Percentiles rank a stretch among this genome's conserved stretches.
Conservation (phyloP, 1,140 invertebrate genomes). For the Ostrea denselamellosa region DNA sequence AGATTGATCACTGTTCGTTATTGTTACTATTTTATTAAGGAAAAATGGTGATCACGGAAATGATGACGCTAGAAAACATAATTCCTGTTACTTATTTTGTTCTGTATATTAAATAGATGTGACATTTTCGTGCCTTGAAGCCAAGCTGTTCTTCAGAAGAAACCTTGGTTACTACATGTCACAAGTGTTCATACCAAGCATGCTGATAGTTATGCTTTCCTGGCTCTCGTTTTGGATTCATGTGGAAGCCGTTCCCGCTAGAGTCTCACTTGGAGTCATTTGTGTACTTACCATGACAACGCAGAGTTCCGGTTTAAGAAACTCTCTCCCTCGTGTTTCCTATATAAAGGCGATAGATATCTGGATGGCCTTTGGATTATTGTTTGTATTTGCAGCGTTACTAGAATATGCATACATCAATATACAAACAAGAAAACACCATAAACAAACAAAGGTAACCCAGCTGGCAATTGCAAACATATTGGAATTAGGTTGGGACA, state of each 20-base stretch:
- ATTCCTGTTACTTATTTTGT: too few relatives aligned
- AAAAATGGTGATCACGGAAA: too few relatives aligned
- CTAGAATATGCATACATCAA: too few relatives aligned
- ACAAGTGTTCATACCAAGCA: conserved; percentile 95
- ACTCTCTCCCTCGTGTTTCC: conserved; percentile 61
- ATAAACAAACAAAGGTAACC: too few relatives aligned
- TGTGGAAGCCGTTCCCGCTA: conserved; percentile 82
- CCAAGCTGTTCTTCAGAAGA: conserved; percentile 83
- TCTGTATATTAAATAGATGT: neutral
- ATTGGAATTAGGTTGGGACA: too few relatives aligned
- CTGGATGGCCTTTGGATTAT: conserved; percentile 93
- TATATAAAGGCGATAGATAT: conserved; percentile 84
- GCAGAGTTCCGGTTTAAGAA: conserved; percentile 66
- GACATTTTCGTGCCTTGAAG: neutral
- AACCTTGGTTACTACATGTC: conserved; percentile 96
- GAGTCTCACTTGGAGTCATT: conserved; percentile 81
- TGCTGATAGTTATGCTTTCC: conserved; percentile 83
- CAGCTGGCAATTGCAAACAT: too few relatives aligned
- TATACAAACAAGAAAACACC: too few relatives aligned
- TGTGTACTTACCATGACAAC: conserved; percentile 72
- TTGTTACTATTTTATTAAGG: too few relatives aligned
- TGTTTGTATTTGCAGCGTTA: conserved; percentile 88
- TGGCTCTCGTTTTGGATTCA: conserved; percentile 84
- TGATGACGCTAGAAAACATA: too few relatives aligned
- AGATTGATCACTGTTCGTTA: too few relatives aligned